Evolutionary conservation across 2,113 vertebrate genomes (phyloP).

Genomic region (Campylomormyrus tamandua): DNA sequence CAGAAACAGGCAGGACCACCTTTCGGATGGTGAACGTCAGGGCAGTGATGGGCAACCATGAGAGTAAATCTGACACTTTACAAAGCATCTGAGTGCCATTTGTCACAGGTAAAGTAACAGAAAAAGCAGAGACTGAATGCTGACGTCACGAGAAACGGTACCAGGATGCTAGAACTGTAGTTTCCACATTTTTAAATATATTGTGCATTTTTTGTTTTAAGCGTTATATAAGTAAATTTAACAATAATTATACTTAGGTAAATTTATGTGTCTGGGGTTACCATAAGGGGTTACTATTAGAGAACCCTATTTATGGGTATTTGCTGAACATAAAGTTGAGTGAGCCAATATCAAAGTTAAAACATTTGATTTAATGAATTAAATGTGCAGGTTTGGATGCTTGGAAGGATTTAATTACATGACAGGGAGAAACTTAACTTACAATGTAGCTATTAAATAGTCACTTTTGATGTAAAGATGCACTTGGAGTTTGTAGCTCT

Average conservation of each 20-base stretch:
- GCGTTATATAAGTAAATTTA: not conserved
- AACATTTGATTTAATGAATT: not conserved
- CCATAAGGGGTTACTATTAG: not conserved
- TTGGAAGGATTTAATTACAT: not conserved
- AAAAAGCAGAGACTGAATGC: not conserved
- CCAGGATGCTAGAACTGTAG: not conserved
- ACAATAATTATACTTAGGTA: not conserved
- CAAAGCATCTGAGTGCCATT: not conserved
- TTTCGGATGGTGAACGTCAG: not conserved
- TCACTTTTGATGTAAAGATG: not conserved
- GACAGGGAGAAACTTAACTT: not conserved
- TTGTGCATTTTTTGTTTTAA: not conserved
- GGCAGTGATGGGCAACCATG: not conserved
- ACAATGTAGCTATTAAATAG: not conserved
- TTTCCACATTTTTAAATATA: not conserved
- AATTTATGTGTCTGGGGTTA: not conserved
- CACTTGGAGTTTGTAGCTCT: not conserved
- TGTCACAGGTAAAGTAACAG: not conserved
- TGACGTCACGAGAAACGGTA: not conserved
- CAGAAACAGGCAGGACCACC: not conserved
- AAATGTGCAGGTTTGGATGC: not conserved
- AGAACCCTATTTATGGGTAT: not conserved
- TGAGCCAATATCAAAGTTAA: not conserved
- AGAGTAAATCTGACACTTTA: not conserved
- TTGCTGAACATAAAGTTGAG: not conserved